These are phyloP conservation scores for Heliothis peltigera DNA, from an alignment of 2,888 invertebrate genomes.

Conservation along the genomic window DNA sequence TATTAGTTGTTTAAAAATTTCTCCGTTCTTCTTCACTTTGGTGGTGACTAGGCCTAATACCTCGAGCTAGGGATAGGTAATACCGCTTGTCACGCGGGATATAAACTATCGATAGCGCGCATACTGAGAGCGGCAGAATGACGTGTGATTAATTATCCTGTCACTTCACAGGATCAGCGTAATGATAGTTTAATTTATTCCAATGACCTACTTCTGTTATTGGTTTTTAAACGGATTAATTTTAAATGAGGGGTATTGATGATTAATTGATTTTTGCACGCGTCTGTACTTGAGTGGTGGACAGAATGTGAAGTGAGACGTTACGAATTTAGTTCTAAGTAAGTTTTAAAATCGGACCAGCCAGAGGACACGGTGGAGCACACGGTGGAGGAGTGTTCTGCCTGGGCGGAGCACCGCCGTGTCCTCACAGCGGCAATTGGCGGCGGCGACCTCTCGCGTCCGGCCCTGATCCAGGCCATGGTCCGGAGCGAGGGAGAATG, in stretches of 20 bases:
- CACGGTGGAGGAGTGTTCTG: too few relatives aligned
- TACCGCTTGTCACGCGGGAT: slow-evolving; percentile 43
- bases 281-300: neutral
- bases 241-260: slow-evolving; percentile 15
- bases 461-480: too few relatives aligned
- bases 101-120: slow-evolving; percentile 54
- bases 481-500: too few relatives aligned
- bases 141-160: slow-evolving; percentile 53
- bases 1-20: too few relatives aligned
- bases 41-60: slow-evolving; percentile 32
- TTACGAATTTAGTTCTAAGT: neutral
- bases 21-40: too few relatives aligned
- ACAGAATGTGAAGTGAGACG: neutral
- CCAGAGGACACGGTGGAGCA: too few relatives aligned
- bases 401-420: too few relatives aligned
- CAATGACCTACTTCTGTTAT: slow-evolving; percentile 44
- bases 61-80: slow-evolving; percentile 34
- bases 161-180: slow-evolving; percentile 36
- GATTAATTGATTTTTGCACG: neutral
- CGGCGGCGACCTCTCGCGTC: too few relatives aligned
- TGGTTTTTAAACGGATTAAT: slow-evolving; percentile 43
- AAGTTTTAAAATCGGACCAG: neutral
- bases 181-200: slow-evolving; percentile 55
- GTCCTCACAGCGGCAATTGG: too few relatives aligned
- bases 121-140: slow-evolving; percentile 41